Evolutionary conservation across 2,797 vertebrate species (phyloP).

Genomic region (Paguma larvata): DNA sequence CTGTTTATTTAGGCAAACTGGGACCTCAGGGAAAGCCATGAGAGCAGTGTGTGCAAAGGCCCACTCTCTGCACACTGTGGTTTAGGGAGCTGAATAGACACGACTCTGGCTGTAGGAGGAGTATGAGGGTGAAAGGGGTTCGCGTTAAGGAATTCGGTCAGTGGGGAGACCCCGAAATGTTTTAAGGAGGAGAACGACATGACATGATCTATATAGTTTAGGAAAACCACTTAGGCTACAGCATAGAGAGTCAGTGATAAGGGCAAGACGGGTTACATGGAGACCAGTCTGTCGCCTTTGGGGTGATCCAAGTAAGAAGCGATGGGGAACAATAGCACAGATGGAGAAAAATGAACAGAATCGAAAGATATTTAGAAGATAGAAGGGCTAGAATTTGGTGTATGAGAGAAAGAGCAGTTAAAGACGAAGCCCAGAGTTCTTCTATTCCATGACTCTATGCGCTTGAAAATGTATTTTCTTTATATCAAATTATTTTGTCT

Average conservation of each 20-base stretch:
- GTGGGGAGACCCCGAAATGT: background rate
- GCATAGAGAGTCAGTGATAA: background rate
- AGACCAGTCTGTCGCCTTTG: background rate
- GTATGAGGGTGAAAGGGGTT: background rate
- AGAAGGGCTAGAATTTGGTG: background rate
- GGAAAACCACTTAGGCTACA: background rate
- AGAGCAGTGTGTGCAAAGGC: background rate
- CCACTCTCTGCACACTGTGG: background rate
- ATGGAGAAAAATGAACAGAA: background rate
- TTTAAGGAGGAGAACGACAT: background rate
- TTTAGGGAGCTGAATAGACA: background rate
- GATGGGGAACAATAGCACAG: background rate
- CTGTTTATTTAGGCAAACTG: constrained; percentile 70
- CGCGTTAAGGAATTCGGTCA: background rate
- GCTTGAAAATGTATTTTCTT: constrained; percentile 52
- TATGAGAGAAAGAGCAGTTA: background rate
- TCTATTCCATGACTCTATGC: background rate
- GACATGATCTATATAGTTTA: background rate
- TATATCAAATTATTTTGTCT: constrained; percentile 5
- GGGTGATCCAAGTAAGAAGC: background rate
- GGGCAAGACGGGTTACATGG: background rate
- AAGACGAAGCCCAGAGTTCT: background rate
- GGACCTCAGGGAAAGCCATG: constrained; percentile 58
- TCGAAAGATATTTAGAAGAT: background rate
- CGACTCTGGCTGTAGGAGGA: background rate